A percentile compares a stretch with the other conserved stretches of the same genome.
Conservation (phyloP, 2,888 invertebrate genomes). For the Ichneumon xanthorius region DNA sequence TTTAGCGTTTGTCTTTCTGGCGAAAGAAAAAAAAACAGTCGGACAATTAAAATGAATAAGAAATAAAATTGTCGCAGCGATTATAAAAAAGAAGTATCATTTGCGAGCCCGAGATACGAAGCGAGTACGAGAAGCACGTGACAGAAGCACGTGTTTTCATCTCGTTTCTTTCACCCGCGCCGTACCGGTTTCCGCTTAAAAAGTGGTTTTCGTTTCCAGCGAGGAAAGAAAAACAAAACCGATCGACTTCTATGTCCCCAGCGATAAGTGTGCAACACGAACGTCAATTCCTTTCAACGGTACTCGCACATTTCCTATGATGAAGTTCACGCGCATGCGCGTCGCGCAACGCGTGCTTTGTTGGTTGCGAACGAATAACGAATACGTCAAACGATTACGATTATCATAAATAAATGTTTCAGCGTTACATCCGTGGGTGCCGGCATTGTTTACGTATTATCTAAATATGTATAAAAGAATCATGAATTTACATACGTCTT, state of each 20-base stretch:
- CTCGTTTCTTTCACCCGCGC: not conserved
- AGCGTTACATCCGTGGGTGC: not conserved
- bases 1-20: not conserved
- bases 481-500: constrained; percentile 72
- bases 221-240: not conserved
- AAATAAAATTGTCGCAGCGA: not conserved
- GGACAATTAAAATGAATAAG: not conserved
- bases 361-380: not conserved
- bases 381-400: constrained; percentile 18
- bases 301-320: not conserved
- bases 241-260: not conserved
- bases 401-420: constrained; percentile 32
- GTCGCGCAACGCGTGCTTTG: not conserved
- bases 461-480: constrained; percentile 53
- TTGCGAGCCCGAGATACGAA: not conserved
- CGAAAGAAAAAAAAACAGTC: not conserved
- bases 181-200: not conserved
- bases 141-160: not conserved
- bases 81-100: not conserved
- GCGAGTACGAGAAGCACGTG: not conserved
- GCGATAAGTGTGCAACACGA: not conserved
- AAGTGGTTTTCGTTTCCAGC: not conserved
- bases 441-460: constrained; percentile 50
- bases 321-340: not conserved
- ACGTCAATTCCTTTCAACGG: not conserved